phyloP scores from a whole-genome alignment of 2,113 vertebrate species.

The Glaucidium brasilianum region DNA sequence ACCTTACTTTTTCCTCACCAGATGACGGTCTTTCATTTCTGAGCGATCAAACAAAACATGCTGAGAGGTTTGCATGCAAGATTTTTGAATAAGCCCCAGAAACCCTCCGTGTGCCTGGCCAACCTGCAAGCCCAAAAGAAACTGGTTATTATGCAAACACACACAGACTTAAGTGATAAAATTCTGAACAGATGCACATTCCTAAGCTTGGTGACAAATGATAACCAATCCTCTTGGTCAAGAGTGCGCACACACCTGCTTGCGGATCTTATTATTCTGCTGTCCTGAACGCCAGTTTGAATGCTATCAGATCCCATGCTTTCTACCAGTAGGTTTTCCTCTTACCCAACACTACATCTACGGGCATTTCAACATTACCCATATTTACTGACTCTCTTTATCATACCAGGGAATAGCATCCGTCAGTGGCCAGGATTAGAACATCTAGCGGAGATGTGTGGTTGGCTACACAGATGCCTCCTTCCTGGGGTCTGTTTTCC shows the following conservation, averaged over 20 bases:
- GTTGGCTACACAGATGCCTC: constrained; percentile 58
- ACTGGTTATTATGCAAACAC: not conserved
- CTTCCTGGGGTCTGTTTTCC: constrained; percentile 21
- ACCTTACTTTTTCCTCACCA: constrained; percentile 86
- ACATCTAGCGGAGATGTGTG: constrained; percentile 47
- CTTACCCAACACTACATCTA: not conserved
- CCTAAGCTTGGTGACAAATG: not conserved
- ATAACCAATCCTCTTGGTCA: not conserved
- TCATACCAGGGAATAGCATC: constrained; percentile 60
- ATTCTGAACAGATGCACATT: not conserved
- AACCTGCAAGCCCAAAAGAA: constrained; percentile 73
- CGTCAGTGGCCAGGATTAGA: constrained; percentile 38
- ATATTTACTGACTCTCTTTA: not conserved
- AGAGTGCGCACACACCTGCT: not conserved
- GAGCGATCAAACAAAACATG: constrained; percentile 93
- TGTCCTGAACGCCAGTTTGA: not conserved
- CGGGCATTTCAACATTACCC: not conserved
- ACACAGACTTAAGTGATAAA: not conserved
- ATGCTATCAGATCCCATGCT: not conserved
- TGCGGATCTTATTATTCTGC: not conserved
- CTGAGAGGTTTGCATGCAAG: constrained; percentile 82
- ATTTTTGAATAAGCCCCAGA: constrained; percentile 87
- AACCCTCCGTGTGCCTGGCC: constrained; percentile 90
- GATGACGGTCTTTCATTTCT: constrained; percentile 88
- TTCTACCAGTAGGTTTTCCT: not conserved